phyloP scores from a whole-genome alignment of 2,113 vertebrate genomes.

The Camelus bactrianus region DNA sequence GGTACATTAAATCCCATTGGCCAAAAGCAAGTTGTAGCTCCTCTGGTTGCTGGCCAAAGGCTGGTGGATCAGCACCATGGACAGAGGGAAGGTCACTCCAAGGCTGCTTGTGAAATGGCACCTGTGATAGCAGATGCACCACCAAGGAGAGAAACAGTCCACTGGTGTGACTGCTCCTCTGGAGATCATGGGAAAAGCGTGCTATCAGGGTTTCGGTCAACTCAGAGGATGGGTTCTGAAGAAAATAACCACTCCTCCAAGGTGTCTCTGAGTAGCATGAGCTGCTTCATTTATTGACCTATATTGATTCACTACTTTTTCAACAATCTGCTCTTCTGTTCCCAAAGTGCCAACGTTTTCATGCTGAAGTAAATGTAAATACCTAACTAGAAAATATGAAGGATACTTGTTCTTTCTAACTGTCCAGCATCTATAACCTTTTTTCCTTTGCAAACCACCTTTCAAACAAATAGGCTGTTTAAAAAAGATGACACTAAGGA shows the following conservation, averaged over 20 bases:
- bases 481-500: not conserved
- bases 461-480: conserved; percentile 26
- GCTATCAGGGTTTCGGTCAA: not conserved
- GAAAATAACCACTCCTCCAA: not conserved
- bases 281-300: not conserved
- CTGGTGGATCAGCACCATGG: conserved; percentile 67
- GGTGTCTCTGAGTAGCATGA: not conserved
- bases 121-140: not conserved
- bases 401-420: not conserved
- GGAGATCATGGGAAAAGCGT: not conserved
- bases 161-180: not conserved
- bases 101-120: not conserved
- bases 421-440: not conserved
- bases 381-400: not conserved
- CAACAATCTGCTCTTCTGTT: not conserved
- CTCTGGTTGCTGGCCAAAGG: not conserved
- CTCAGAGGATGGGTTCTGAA: not conserved
- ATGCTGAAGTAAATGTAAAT: not conserved
- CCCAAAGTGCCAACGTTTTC: not conserved
- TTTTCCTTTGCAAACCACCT: not conserved
- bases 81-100: not conserved
- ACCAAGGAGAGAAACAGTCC: not conserved
- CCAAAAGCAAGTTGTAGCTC: not conserved
- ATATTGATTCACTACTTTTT: not conserved
- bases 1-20: not conserved